Base-by-base conservation (phyloP, 1,140 invertebrate species). In the Brachionus rubens region DNA sequence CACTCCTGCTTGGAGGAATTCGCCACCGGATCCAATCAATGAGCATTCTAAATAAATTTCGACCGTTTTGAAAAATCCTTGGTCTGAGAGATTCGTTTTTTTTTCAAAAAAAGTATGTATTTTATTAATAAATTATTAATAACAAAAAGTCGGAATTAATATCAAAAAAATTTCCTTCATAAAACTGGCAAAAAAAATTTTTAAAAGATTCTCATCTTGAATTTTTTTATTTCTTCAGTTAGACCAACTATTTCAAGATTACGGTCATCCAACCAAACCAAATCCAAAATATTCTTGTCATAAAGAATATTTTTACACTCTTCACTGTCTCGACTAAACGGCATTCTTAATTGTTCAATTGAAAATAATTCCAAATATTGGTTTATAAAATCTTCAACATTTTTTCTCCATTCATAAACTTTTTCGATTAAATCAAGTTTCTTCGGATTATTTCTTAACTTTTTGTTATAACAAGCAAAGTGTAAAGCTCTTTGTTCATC, bases 401-500 rank as follows among this genome's bases (percentile, higher is more conserved):
- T 7, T 9, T 41, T 1, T 0, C 59, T 16, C 59, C 59, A 65
- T 24, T 43, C 26, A 12, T 43, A 14, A 6, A 43, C n/a, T 24
- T 41, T 19, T 10, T 65, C 36, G 21, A 41, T 16, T 24, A 43
- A 0, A 1, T 65, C 36, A 24, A 65, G 24, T 43, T 43, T 43
- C 12, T 43, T 41, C 1, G 59, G 36, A 65, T 21, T 46, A 41
- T 65, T 65, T 43, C 40, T 19, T 14, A 65, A 24, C 30, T 65
- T 65, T 24, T 65, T 65, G 19, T 43, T 65, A 26, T 43, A 65
- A 14, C 59, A 65, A 19, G 59, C 59, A 10, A 65, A 41, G 43
- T 65, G 59, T 12, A 65, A 2, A 24, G 59, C 59, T 43, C 43
- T 65, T 43, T 65, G 36, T 19, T 65, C 36, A 28, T 65, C 59